phyloP scores from a whole-genome alignment of 2,888 invertebrate genomes.

The Cerceris rybyensis region DNA sequence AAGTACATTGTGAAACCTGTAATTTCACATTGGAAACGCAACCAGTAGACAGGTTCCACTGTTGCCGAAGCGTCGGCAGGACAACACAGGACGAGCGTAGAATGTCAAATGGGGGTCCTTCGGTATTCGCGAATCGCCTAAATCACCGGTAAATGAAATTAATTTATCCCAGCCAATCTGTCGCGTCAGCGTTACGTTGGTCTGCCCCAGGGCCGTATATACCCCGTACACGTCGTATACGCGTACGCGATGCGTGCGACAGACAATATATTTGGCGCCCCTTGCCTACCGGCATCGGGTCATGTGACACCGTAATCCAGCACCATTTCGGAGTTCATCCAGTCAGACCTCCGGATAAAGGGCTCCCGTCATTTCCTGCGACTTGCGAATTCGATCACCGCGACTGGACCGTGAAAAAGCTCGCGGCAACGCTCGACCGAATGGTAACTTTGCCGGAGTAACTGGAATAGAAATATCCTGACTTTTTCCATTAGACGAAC shows the following conservation, averaged over 20 bases:
- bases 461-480: neutral
- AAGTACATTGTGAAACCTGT: neutral
- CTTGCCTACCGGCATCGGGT: conserved; percentile 43
- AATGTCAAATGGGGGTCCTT: conserved; percentile 62
- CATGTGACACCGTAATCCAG: conserved; percentile 65
- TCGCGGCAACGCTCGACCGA: conserved; percentile 11
- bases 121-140: conserved; percentile 66
- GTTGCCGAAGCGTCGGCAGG: conserved; percentile 3
- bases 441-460: neutral
- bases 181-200: conserved; percentile 69
- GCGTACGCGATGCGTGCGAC: conserved; percentile 71
- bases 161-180: conserved; percentile 74
- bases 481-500: neutral
- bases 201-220: conserved; percentile 57
- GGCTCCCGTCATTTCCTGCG: conserved; percentile 60
- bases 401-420: conserved; percentile 55
- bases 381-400: conserved; percentile 65
- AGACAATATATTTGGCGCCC: conserved; percentile 70
- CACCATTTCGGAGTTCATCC: conserved; percentile 65
- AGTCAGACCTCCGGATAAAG: conserved; percentile 61
- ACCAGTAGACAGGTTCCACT: neutral
- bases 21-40: neutral
- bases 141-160: conserved; percentile 74
- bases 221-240: conserved; percentile 10
- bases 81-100: conserved; percentile 50